These are phyloP conservation scores for Aricia agestis DNA, from an alignment of 1,140 invertebrate species.

Conservation along the genomic window DNA sequence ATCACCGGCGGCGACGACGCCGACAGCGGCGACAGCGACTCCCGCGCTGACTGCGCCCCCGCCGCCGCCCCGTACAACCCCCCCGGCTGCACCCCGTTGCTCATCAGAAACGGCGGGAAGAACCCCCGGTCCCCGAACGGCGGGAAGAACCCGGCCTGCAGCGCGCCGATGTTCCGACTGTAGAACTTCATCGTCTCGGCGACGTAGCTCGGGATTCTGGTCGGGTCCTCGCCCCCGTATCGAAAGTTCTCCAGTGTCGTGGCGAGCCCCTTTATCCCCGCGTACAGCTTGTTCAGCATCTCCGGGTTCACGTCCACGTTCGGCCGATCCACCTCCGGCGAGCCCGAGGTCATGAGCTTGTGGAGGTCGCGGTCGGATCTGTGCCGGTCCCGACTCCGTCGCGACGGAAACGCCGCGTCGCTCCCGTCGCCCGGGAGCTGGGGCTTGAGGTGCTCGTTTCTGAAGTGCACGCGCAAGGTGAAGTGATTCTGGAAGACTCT, in stretches of 20 bases:
- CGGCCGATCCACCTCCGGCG: slow-evolving; percentile 76
- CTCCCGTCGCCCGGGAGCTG: slow-evolving; percentile 88
- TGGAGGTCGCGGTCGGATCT: slow-evolving; percentile 94
- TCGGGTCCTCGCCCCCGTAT: slow-evolving; percentile 62
- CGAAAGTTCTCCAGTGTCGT: slow-evolving; percentile 69
- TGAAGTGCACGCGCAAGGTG: slow-evolving; percentile 93
- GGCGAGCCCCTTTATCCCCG: slow-evolving; percentile 78
- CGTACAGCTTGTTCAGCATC: slow-evolving; percentile 88
- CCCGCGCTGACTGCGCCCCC: slow-evolving; percentile 59
- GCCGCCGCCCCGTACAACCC: slow-evolving; percentile 57
- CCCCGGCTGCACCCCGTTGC: slow-evolving; percentile 48
- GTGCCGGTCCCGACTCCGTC: slow-evolving; percentile 93
- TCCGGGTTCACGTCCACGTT: slow-evolving; percentile 83
- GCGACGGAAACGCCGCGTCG: slow-evolving; percentile 94
- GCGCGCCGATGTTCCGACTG: slow-evolving; percentile 58
- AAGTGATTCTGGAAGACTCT: slow-evolving; percentile 96
- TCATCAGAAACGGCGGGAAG: slow-evolving; percentile 65
- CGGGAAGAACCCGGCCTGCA: slow-evolving; percentile 62
- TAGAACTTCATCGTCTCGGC: slow-evolving; percentile 75
- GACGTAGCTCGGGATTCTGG: slow-evolving; percentile 61
- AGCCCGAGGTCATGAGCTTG: slow-evolving; percentile 86
- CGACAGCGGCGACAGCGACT: slow-evolving; percentile 69
- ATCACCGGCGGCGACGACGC: slow-evolving; percentile 72
- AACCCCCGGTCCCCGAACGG: slow-evolving; percentile 60
- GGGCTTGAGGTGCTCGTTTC: slow-evolving; percentile 94